phyloP scores from a whole-genome alignment of 2,113 vertebrate species.

The Serinus canaria region DNA sequence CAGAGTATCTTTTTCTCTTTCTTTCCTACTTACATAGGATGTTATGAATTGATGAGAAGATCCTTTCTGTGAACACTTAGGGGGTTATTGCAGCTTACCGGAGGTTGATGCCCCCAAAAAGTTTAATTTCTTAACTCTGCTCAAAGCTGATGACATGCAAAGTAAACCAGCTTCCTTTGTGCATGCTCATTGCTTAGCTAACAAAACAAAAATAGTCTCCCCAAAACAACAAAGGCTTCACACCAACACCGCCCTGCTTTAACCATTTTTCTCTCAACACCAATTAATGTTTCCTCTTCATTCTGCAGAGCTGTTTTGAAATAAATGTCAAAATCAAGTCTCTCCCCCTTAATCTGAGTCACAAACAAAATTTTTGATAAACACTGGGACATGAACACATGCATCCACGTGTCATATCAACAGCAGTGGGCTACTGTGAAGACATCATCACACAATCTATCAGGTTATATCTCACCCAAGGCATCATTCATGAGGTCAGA shows the following conservation, averaged over 20 bases:
- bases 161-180: not conserved
- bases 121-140: not conserved
- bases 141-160: not conserved
- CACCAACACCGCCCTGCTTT: not conserved
- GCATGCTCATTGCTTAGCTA: not conserved
- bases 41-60: not conserved
- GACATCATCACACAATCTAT: not conserved
- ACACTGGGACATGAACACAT: not conserved
- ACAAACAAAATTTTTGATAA: not conserved
- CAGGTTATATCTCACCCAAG: not conserved
- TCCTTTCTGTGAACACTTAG: not conserved
- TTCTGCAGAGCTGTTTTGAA: not conserved
- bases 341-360: not conserved
- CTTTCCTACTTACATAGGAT: rapidly evolving
- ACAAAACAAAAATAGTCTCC: not conserved
- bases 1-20: not conserved
- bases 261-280: not conserved
- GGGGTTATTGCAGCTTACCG: not conserved
- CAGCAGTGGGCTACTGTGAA: not conserved
- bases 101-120: not conserved
- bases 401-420: not conserved
- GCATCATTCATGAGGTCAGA: not conserved
- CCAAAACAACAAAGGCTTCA: not conserved
- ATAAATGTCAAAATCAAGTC: not conserved
- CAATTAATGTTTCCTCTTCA: not conserved